Conservation (phyloP, 2,888 invertebrate species). For the Tenthredo amoena region DNA sequence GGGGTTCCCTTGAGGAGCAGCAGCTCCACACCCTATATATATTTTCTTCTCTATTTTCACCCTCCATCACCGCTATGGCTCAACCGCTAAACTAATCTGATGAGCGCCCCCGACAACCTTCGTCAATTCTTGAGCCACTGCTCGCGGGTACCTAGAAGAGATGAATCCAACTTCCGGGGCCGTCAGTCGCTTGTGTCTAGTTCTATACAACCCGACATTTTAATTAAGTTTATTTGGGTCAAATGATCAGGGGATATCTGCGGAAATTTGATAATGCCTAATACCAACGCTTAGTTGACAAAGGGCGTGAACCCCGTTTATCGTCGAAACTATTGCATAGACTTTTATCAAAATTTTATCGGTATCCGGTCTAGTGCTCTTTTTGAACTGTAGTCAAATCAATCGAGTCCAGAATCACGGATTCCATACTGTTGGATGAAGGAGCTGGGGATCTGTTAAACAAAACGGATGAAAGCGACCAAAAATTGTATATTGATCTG, state of each 20-base stretch:
- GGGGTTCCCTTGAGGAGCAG: neutral
- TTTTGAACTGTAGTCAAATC: too few relatives aligned
- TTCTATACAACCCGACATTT: neutral
- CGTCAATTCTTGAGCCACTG: constrained; percentile 13
- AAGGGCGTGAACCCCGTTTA: too few relatives aligned
- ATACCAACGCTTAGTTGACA: neutral
- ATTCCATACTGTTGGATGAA: neutral
- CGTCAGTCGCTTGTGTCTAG: neutral
- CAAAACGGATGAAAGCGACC: neutral
- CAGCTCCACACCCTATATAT: neutral
- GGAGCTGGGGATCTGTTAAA: neutral
- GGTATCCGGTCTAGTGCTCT: too few relatives aligned
- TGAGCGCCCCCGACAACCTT: constrained; percentile 12
- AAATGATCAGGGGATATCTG: neutral
- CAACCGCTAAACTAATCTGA: constrained; percentile 21
- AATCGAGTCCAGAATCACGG: too few relatives aligned
- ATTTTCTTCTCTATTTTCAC: constrained; percentile 18
- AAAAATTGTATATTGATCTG: neutral
- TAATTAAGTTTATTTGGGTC: neutral
- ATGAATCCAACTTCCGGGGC: constrained; percentile 10
- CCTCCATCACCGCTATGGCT: constrained; percentile 8
- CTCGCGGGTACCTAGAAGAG: neutral
- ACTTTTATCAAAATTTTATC: too few relatives aligned
- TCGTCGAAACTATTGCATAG: too few relatives aligned
- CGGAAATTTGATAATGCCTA: neutral